phyloP scores from a whole-genome alignment of 2,888 invertebrate genomes.

The Camponotus fellah region DNA sequence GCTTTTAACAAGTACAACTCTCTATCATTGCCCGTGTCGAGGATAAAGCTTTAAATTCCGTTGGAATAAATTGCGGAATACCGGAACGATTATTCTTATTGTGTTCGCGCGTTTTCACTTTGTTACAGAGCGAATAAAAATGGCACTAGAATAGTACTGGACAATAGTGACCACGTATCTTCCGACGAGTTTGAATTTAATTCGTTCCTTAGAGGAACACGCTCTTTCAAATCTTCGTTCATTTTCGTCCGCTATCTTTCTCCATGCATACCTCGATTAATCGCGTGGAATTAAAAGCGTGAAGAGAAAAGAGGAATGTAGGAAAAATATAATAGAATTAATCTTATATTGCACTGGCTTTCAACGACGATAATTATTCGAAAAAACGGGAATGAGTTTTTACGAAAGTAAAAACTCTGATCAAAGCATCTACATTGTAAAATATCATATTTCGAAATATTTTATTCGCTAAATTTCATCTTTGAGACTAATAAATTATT shows the following conservation, averaged over 20 bases:
- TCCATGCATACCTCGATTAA: constrained; percentile 43
- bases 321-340: constrained; percentile 45
- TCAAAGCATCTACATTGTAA: constrained; percentile 14
- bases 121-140: constrained; percentile 34
- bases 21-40: not conserved
- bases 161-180: constrained; percentile 22
- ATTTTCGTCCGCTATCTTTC: constrained; percentile 14
- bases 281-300: constrained; percentile 38
- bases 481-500: constrained; percentile 13
- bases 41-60: constrained; percentile 19
- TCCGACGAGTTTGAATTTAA: constrained; percentile 39
- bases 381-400: constrained; percentile 38
- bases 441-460: constrained; percentile 17
- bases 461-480: constrained; percentile 12
- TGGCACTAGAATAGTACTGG: constrained; percentile 19
- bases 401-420: not conserved
- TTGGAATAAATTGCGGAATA: constrained; percentile 34
- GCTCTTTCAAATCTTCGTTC: constrained; percentile 2
- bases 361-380: constrained; percentile 41
- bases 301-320: constrained; percentile 13
- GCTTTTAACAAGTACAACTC: constrained; percentile 9
- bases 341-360: constrained; percentile 19
- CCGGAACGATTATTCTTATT: constrained; percentile 34
- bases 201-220: constrained; percentile 35
- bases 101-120: constrained; percentile 22